phyloP scores from a whole-genome alignment of 1,140 invertebrate genomes.

The Phocides pigmalion region DNA sequence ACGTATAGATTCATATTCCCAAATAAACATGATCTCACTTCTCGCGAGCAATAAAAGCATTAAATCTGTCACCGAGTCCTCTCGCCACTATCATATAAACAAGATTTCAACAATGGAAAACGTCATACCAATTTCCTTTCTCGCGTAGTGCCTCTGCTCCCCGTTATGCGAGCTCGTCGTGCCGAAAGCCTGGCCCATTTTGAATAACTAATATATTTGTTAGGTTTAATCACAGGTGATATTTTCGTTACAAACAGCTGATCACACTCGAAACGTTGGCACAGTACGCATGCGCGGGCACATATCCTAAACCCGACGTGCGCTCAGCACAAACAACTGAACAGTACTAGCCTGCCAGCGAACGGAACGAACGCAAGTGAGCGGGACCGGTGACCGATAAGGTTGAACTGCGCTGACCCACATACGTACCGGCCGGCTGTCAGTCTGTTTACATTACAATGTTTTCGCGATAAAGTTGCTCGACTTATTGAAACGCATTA shows the following conservation, averaged over 20 bases:
- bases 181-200: conserved; percentile 74
- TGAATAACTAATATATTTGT: conserved; percentile 25
- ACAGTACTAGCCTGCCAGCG: conserved; percentile 13
- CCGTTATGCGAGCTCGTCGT: conserved; percentile 68
- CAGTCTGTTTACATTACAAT: conserved; percentile 34
- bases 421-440: conserved; percentile 34
- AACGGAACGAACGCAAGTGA: conserved; percentile 13
- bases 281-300: conserved; percentile 54
- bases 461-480: conserved; percentile 37
- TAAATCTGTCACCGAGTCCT: conserved; percentile 20
- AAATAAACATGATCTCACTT: conserved; percentile 29
- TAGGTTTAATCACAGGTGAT: conserved; percentile 37
- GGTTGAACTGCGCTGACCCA: conserved; percentile 50
- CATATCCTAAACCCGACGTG: conserved; percentile 46
- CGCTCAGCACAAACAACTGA: conserved; percentile 37
- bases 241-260: conserved; percentile 50
- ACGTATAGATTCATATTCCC: background rate
- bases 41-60: conserved; percentile 38
- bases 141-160: conserved; percentile 63
- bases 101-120: conserved; percentile 25
- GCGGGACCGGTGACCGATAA: conserved; percentile 63
- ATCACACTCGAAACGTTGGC: conserved; percentile 37
- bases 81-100: conserved; percentile 3
- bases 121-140: conserved; percentile 70
- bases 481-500: conserved; percentile 8